A percentile compares a stretch with the other conserved stretches of the same genome.
Evolutionary conservation across 1,140 invertebrate genomes (phyloP).

Genomic region (Aricia agestis): DNA sequence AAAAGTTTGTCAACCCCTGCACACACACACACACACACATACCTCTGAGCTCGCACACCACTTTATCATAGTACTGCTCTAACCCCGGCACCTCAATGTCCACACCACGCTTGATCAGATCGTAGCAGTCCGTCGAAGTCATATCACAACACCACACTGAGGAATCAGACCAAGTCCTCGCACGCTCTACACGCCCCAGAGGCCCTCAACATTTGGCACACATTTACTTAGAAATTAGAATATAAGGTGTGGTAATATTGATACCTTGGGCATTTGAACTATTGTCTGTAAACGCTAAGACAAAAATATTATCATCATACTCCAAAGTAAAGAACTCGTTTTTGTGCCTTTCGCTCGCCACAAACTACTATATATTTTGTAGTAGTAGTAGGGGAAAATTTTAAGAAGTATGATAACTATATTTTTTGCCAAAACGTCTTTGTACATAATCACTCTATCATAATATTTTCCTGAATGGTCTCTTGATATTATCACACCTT

Average conservation of each 20-base stretch:
- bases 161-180: conserved; percentile 69
- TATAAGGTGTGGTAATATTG: neutral
- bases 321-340: no score
- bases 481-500: no score
- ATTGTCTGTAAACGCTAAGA: no score
- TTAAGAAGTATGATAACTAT: no score
- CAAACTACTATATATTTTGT: no score
- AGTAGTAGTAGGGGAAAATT: no score
- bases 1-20: neutral
- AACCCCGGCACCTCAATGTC: conserved; percentile 71
- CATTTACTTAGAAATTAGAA: conserved; percentile 33
- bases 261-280: no score
- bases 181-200: conserved; percentile 59
- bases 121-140: conserved; percentile 72
- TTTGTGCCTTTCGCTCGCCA: no score
- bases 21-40: conserved; percentile 22
- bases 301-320: no score
- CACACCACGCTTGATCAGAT: conserved; percentile 66
- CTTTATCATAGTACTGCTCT: conserved; percentile 77
- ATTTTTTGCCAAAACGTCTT: no score
- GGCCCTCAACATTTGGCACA: conserved; percentile 58
- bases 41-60: conserved; percentile 77
- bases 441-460: no score
- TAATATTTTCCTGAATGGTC: no score
- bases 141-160: conserved; percentile 60